Conservation (phyloP, 2,797 vertebrate species). For the Diceros bicornis region DNA sequence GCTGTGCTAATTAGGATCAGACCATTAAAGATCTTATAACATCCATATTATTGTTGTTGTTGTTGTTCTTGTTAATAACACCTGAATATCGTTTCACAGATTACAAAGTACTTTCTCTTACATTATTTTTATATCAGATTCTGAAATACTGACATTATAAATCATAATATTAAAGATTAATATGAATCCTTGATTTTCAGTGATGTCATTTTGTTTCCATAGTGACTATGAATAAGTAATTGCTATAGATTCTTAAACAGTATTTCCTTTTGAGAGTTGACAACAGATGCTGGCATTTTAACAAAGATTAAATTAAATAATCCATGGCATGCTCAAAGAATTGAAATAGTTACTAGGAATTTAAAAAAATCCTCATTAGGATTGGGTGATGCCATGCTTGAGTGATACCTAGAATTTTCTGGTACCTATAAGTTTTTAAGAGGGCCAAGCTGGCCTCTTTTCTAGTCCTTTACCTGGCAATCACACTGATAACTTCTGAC, state of each 20-base stretch:
- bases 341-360: slow-evolving; percentile 61
- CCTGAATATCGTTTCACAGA: slow-evolving; percentile 45
- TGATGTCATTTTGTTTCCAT: slow-evolving; percentile 85
- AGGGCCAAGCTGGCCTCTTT: neutral
- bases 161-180: slow-evolving; percentile 62
- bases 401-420: slow-evolving; percentile 49
- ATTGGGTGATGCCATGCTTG: neutral
- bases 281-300: slow-evolving; percentile 81
- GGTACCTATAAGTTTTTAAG: neutral
- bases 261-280: slow-evolving; percentile 82
- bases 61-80: slow-evolving; percentile 29
- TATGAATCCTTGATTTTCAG: slow-evolving; percentile 78
- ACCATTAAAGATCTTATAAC: slow-evolving; percentile 22
- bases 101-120: slow-evolving; percentile 38
- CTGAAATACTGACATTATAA: slow-evolving; percentile 54
- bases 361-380: slow-evolving; percentile 1
- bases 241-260: slow-evolving; percentile 79
- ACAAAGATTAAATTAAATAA: slow-evolving; percentile 84
- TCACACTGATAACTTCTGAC: neutral
- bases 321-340: slow-evolving; percentile 61
- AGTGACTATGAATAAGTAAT: slow-evolving; percentile 87
- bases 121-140: slow-evolving; percentile 49
- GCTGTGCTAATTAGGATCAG: slow-evolving; percentile 58
- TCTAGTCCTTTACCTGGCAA: neutral
- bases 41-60: slow-evolving; percentile 16